Evolutionary conservation across 2,797 vertebrate species (phyloP).

Genomic region (Myripristis murdjan): DNA sequence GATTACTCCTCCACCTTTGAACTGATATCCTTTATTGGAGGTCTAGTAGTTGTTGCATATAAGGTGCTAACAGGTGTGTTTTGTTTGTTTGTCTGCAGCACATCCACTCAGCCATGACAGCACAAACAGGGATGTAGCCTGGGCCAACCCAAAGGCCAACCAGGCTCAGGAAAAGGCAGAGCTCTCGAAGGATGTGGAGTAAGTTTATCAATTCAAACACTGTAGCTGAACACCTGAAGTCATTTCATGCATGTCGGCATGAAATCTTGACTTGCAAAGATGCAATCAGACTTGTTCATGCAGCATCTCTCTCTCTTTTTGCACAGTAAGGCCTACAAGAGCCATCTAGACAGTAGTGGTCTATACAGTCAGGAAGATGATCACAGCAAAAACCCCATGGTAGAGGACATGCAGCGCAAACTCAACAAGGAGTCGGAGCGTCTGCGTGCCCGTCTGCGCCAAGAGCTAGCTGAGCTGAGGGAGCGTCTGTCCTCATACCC

Average conservation of each 20-base stretch:
- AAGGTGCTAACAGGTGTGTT: background rate
- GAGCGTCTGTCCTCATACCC: constrained; percentile 79
- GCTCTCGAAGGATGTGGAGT: constrained; percentile 75
- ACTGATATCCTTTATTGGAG: background rate
- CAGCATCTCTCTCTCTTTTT: constrained; percentile 28
- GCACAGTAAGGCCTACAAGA: constrained; percentile 82
- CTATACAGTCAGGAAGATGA: constrained; percentile 71
- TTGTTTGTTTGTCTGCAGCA: constrained; percentile 61
- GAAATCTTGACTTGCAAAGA: background rate
- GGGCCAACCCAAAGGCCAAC: constrained; percentile 73
- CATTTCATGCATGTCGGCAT: background rate
- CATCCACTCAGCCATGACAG: constrained; percentile 69
- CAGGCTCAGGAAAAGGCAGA: constrained; percentile 77
- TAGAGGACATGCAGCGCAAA: constrained; percentile 78
- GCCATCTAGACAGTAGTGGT: constrained; percentile 73
- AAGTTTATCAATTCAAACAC: constrained; percentile 55
- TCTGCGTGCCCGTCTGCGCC: constrained; percentile 78
- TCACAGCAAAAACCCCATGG: constrained; percentile 62
- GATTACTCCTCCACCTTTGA: background rate
- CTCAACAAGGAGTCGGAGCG: constrained; percentile 81
- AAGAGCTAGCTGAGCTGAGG: constrained; percentile 83
- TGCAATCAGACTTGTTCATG: background rate
- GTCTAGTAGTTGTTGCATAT: background rate
- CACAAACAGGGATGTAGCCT: constrained; percentile 55
- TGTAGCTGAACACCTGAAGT: background rate